Percentiles rank a stretch among this genome's conserved stretches.
phyloP scores from a whole-genome alignment of 2,797 vertebrate species.

The Poeciliopsis gracilis region DNA sequence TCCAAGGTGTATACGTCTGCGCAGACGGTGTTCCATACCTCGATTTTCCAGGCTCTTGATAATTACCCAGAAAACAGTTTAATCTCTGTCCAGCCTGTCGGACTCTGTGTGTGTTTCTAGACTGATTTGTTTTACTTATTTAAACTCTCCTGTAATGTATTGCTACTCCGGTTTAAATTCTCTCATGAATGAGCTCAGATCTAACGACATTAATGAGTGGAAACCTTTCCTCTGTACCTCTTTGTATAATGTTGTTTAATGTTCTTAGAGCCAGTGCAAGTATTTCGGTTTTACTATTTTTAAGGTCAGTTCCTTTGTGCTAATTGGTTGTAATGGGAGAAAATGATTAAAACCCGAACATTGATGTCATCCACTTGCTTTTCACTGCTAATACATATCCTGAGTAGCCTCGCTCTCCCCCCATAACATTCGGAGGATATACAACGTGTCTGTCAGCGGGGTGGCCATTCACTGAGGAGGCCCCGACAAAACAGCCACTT shows the following conservation, averaged over 20 bases:
- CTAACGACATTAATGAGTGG: constrained; percentile 62
- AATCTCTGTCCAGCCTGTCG: constrained; percentile 72
- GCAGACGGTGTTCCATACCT: constrained; percentile 44
- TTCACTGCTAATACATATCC: constrained; percentile 57
- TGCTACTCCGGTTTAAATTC: constrained; percentile 57
- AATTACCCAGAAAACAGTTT: constrained; percentile 74
- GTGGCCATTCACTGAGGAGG: constrained; percentile 86
- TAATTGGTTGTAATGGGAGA: background rate
- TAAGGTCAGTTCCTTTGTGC: constrained; percentile 8
- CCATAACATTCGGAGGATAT: constrained; percentile 81
- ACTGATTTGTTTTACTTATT: constrained; percentile 71
- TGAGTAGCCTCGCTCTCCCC: constrained; percentile 58
- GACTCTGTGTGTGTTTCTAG: constrained; percentile 57
- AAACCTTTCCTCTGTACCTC: constrained; percentile 49
- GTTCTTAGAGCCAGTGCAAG: constrained; percentile 8
- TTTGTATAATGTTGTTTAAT: constrained; percentile 28
- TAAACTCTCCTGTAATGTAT: constrained; percentile 69
- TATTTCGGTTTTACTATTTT: constrained; percentile 10
- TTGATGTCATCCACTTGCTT: constrained; percentile 39
- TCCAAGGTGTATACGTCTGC: constrained; percentile 69
- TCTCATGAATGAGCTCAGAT: constrained; percentile 58
- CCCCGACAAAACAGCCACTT: constrained; percentile 92
- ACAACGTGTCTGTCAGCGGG: constrained; percentile 94
- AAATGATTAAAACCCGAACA: constrained; percentile 42
- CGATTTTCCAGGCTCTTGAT: constrained; percentile 64